Percentiles rank a stretch among this genome's conserved stretches.
Conservation (phyloP, 2,113 vertebrate species). For the Syngnathus floridae region DNA sequence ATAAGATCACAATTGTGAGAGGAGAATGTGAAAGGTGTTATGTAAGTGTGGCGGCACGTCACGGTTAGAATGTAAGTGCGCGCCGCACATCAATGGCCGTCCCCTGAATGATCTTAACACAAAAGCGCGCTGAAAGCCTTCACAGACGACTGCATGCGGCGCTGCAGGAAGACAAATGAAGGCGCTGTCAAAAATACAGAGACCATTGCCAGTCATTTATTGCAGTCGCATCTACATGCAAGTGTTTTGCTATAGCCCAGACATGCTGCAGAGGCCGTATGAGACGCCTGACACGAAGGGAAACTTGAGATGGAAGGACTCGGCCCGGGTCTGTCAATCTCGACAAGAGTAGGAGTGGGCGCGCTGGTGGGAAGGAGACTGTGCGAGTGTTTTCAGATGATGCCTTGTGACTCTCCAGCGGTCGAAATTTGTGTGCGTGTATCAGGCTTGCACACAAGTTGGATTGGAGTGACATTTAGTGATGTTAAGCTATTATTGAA, state of each 20-base stretch:
- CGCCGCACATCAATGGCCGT: slow-evolving; percentile 19
- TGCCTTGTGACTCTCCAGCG: slow-evolving; percentile 17
- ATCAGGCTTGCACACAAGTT: slow-evolving; percentile 45
- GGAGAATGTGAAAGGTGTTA: slow-evolving; percentile 27
- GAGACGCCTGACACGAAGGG: slow-evolving; percentile 2
- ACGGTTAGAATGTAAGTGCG: slow-evolving; percentile 9
- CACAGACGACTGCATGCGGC: slow-evolving; percentile 16
- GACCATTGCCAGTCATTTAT: slow-evolving; percentile 16
- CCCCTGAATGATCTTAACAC: slow-evolving; percentile 42
- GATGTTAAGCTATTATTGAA: slow-evolving; percentile 20
- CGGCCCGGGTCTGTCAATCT: slow-evolving; percentile 18
- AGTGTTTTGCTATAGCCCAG: not conserved
- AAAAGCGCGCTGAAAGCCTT: slow-evolving; percentile 25
- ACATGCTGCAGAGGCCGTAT: slow-evolving; percentile 10
- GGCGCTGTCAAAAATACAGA: slow-evolving; percentile 11
- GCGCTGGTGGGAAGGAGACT: slow-evolving; percentile 12
- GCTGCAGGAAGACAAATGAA: slow-evolving; percentile 20
- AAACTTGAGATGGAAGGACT: slow-evolving; percentile 15
- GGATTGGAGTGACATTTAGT: slow-evolving; percentile 35
- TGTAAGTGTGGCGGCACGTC: slow-evolving; percentile 16
- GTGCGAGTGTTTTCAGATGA: slow-evolving; percentile 11
- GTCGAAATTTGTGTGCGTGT: slow-evolving; percentile 40
- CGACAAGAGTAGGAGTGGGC: not conserved
- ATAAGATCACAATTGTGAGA: slow-evolving; percentile 22
- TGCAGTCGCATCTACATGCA: slow-evolving; percentile 23